Conservation (phyloP, 35 echinoderm and acorn worm species). For the Heliocidaris erythrogramma region DNA sequence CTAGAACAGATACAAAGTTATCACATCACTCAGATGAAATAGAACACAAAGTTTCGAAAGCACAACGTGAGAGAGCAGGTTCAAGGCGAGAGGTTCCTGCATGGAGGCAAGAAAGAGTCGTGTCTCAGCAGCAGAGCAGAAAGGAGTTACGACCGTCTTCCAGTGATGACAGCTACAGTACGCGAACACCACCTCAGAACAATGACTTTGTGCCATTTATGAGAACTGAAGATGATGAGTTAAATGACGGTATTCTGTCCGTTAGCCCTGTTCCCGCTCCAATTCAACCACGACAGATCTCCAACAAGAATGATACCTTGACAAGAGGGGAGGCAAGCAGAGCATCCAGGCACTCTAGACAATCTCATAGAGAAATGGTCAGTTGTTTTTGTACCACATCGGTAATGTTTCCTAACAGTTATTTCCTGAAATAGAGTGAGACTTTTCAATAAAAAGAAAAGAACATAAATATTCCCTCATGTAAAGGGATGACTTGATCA, state of each 20-base stretch:
- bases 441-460: not conserved
- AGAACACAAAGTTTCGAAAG: not conserved
- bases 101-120: constrained; percentile 28
- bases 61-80: not conserved
- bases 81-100: not conserved
- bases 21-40: not conserved
- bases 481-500: not conserved
- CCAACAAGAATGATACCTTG: not conserved
- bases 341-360: constrained; percentile 5
- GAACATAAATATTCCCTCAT: not conserved
- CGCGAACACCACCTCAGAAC: constrained; percentile 39
- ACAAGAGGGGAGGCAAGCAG: constrained; percentile 42
- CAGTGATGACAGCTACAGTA: not conserved
- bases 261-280: constrained; percentile 50
- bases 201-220: constrained; percentile 87
- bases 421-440: not conserved
- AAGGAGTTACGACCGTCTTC: not conserved
- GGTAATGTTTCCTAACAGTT: not conserved
- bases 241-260: constrained; percentile 63
- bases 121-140: constrained; percentile 39
- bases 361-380: constrained; percentile 50
- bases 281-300: not conserved
- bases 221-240: constrained; percentile 66
- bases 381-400: not conserved
- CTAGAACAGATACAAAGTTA: not conserved